Evolutionary conservation across 2,888 invertebrate species (phyloP).

Genomic region (Drosophila picticornis): DNA sequence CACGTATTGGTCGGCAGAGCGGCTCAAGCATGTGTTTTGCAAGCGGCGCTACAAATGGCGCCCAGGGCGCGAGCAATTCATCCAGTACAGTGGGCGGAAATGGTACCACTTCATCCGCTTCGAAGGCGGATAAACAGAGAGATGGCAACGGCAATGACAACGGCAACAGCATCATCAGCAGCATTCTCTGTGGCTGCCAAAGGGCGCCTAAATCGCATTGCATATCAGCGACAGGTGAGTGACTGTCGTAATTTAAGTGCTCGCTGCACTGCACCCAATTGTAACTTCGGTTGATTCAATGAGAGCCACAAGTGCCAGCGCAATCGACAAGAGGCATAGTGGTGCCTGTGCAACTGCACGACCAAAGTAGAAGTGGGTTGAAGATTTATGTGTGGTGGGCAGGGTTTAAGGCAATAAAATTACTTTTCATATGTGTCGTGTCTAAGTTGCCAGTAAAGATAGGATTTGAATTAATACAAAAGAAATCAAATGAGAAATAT

Average conservation of each 20-base stretch:
- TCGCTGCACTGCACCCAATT: constrained; percentile 1
- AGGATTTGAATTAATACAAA: neutral
- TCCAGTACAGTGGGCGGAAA: constrained; percentile 30
- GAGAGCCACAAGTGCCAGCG: neutral
- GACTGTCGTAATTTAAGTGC: neutral
- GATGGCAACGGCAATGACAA: constrained; percentile 58
- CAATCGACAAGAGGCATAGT: neutral
- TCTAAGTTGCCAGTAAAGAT: neutral
- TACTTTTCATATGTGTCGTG: neutral
- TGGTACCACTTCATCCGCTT: constrained; percentile 31
- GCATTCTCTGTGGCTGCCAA: constrained; percentile 84
- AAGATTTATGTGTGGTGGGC: neutral
- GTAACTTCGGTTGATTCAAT: constrained; percentile 5
- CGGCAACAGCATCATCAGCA: constrained; percentile 45
- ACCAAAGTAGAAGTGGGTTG: neutral
- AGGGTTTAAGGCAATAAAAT: neutral
- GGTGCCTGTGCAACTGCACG: neutral
- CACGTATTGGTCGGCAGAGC: constrained; percentile 39
- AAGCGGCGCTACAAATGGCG: constrained; percentile 45
- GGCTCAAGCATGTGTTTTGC: constrained; percentile 44
- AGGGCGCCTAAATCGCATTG: constrained; percentile 85
- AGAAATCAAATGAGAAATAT: neutral
- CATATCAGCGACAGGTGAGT: constrained; percentile 85
- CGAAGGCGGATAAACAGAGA: constrained; percentile 79
- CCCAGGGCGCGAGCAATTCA: constrained; percentile 47